phyloP scores from a whole-genome alignment of 2,888 invertebrate genomes.

The Cryptus viduatorius region DNA sequence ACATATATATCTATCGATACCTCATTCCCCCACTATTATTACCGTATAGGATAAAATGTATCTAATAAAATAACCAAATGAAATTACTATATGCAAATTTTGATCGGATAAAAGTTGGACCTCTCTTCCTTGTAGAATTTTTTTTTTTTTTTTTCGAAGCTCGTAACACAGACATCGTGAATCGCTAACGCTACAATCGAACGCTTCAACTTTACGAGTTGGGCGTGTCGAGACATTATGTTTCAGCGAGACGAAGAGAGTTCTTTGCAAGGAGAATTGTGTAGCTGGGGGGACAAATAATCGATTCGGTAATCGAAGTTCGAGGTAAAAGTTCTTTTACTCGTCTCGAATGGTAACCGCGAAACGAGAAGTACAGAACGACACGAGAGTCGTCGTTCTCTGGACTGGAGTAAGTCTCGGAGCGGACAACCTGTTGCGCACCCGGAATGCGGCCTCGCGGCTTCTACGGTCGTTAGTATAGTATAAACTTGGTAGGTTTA shows the following conservation, averaged over 20 bases:
- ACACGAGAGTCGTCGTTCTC: slow-evolving; percentile 6
- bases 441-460: slow-evolving; percentile 68
- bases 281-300: slow-evolving; percentile 10
- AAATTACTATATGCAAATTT: neutral
- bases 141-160: neutral
- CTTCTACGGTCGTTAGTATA: slow-evolving; percentile 14
- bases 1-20: neutral
- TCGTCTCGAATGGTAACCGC: neutral
- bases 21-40: neutral
- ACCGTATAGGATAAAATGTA: neutral
- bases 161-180: slow-evolving; percentile 6
- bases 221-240: neutral
- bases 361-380: neutral
- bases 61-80: neutral
- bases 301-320: slow-evolving; percentile 32
- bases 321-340: neutral
- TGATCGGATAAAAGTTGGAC: neutral
- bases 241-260: neutral
- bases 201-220: neutral
- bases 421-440: slow-evolving; percentile 72
- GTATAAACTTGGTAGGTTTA: slow-evolving; percentile 8
- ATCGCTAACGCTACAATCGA: neutral
- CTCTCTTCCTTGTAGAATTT: neutral
- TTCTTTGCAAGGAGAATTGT: neutral
- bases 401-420: slow-evolving; percentile 41